These are phyloP conservation scores for Odobenus rosmarus DNA, from an alignment of 2,113 vertebrate genomes.

Conservation along the genomic window DNA sequence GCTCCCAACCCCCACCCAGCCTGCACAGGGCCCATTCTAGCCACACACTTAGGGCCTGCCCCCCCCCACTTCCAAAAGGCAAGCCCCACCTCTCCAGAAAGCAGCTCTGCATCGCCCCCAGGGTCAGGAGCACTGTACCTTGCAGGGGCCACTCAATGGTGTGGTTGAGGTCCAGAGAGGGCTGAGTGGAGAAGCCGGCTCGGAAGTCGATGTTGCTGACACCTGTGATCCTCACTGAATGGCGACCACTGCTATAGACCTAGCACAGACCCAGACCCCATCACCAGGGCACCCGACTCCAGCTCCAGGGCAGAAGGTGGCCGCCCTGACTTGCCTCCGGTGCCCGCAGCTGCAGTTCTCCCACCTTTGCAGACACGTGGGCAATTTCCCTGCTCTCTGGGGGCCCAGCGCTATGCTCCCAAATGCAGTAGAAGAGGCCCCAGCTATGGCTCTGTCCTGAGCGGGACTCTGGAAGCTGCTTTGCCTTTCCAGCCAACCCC, in stretches of 20 bases:
- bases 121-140: conserved; percentile 79
- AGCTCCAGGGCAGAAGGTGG: neutral
- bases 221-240: conserved; percentile 93
- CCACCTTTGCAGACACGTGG: accelerated
- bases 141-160: conserved; percentile 91
- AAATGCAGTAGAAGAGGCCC: neutral
- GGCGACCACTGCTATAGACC: conserved; percentile 92
- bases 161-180: conserved; percentile 86
- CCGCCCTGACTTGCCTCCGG: neutral
- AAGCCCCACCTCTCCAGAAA: neutral
- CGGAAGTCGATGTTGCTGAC: conserved; percentile 92
- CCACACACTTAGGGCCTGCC: neutral
- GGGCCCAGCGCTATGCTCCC: neutral
- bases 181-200: conserved; percentile 90
- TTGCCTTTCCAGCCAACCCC: too few relatives aligned
- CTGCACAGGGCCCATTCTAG: neutral
- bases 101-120: accelerated
- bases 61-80: neutral
- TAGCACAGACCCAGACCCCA: conserved; percentile 61
- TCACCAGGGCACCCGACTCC: accelerated
- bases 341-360: neutral
- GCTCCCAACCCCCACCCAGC: neutral
- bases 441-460: neutral
- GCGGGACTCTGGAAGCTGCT: accelerated
- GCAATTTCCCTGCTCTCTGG: neutral